phyloP scores from a whole-genome alignment of 2,888 invertebrate species.

The Cyrtodaria siliqua region DNA sequence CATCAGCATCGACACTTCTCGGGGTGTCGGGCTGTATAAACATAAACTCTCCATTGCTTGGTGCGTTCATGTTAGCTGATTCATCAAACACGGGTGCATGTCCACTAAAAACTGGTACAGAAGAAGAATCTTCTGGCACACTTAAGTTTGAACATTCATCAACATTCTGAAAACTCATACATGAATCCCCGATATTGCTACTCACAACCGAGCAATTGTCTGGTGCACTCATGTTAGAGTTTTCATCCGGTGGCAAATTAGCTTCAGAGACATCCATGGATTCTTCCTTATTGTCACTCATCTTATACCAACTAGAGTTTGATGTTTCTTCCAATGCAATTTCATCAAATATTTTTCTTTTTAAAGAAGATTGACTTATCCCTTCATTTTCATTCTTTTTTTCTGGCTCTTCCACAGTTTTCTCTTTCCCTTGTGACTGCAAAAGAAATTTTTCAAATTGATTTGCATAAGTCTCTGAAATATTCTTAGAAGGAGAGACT shows the following conservation, averaged over 20 bases:
- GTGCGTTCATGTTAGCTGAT: constrained; percentile 62
- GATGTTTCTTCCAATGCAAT: constrained; percentile 43
- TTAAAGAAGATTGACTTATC: neutral
- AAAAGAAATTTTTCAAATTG: constrained; percentile 40
- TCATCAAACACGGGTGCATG: constrained; percentile 59
- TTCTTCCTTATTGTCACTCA: constrained; percentile 35
- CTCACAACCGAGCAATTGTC: constrained; percentile 57
- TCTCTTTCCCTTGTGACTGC: neutral
- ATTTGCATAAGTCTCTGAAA: constrained; percentile 19
- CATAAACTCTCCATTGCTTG: constrained; percentile 36
- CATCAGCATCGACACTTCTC: constrained; percentile 56
- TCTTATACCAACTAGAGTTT: constrained; percentile 62
- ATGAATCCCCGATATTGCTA: constrained; percentile 54
- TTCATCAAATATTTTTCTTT: constrained; percentile 6
- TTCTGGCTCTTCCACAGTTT: neutral
- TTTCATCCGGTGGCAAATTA: constrained; percentile 43
- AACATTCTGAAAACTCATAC: constrained; percentile 50
- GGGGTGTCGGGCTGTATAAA: constrained; percentile 58
- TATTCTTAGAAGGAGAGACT: too few relatives aligned
- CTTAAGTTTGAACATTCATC: constrained; percentile 60
- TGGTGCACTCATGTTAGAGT: constrained; percentile 49
- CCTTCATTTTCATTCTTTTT: neutral
- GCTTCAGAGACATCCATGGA: constrained; percentile 31
- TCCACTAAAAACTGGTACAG: constrained; percentile 41
- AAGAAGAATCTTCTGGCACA: constrained; percentile 36